Percentiles rank a stretch among this genome's conserved stretches.
These are phyloP conservation scores for Abrostola tripartita DNA, from an alignment of 2,888 invertebrate species.

Conservation along the genomic window DNA sequence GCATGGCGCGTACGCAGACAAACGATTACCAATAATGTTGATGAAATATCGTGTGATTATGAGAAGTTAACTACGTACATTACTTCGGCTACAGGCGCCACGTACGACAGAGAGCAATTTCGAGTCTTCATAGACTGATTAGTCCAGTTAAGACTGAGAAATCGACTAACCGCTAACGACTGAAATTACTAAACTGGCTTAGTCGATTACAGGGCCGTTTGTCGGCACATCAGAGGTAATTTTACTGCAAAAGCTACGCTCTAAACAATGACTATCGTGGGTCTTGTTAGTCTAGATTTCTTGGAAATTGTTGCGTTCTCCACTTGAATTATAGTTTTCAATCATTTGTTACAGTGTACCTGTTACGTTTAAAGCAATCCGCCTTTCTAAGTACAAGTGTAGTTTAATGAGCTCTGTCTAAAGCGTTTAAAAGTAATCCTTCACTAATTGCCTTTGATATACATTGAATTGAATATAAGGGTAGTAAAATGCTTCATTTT, in stretches of 20 bases:
- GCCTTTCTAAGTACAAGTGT: constrained; percentile 10
- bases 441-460: not conserved
- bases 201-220: constrained; percentile 28
- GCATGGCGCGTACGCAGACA: constrained; percentile 3
- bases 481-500: too few species aligned
- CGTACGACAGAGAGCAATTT: constrained; percentile 15
- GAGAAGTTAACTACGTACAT: constrained; percentile 26
- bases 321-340: constrained; percentile 35
- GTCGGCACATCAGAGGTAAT: constrained; percentile 37
- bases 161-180: constrained; percentile 41
- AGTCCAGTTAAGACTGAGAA: constrained; percentile 30
- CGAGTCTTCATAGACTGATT: constrained; percentile 32
- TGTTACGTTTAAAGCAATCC: constrained; percentile 10
- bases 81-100: constrained; percentile 20
- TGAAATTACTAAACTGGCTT: constrained; percentile 43
- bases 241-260: constrained; percentile 33
- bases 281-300: constrained; percentile 37
- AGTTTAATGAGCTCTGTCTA: constrained; percentile 12
- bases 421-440: not conserved
- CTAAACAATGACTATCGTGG: constrained; percentile 43
- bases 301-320: constrained; percentile 30
- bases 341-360: constrained; percentile 37
- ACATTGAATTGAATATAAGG: too few species aligned
- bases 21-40: constrained; percentile 34
- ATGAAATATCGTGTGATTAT: constrained; percentile 30